Evolutionary conservation across 2,797 vertebrate genomes (phyloP).

Genomic region (Anguilla obscura): DNA sequence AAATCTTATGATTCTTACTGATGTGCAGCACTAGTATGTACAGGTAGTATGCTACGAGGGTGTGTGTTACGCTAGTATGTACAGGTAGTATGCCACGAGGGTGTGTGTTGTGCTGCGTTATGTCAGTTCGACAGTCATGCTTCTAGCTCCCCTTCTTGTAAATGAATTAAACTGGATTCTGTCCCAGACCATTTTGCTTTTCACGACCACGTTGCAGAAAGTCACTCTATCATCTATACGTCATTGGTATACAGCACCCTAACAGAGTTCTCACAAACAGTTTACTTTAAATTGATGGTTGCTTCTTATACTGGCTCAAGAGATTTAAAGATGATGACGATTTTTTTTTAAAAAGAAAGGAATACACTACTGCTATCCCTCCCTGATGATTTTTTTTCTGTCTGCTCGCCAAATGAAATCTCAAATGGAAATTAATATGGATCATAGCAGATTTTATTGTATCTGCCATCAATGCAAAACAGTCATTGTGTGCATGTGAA

Average conservation of each 20-base stretch:
- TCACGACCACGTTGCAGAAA: background rate
- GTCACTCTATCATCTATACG: background rate
- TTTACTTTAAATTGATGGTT: background rate
- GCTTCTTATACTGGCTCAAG: background rate
- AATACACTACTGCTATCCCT: background rate
- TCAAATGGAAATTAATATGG: background rate
- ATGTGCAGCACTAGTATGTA: background rate
- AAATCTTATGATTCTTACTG: background rate
- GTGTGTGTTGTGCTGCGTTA: background rate
- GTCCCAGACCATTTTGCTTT: background rate
- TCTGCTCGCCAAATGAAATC: background rate
- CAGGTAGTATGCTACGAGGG: background rate
- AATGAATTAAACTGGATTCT: background rate
- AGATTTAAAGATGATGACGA: background rate
- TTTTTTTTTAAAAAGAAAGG: background rate
- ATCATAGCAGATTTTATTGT: background rate
- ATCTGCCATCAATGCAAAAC: background rate
- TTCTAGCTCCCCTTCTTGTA: background rate
- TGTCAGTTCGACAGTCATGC: background rate
- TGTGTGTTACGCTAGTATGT: background rate
- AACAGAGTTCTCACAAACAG: background rate
- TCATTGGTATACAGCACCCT: background rate
- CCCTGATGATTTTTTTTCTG: background rate
- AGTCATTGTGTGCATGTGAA: too few relatives aligned
- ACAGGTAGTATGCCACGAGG: background rate